phyloP scores from a whole-genome alignment of 2,888 invertebrate species.

The Spodoptera exigua region DNA sequence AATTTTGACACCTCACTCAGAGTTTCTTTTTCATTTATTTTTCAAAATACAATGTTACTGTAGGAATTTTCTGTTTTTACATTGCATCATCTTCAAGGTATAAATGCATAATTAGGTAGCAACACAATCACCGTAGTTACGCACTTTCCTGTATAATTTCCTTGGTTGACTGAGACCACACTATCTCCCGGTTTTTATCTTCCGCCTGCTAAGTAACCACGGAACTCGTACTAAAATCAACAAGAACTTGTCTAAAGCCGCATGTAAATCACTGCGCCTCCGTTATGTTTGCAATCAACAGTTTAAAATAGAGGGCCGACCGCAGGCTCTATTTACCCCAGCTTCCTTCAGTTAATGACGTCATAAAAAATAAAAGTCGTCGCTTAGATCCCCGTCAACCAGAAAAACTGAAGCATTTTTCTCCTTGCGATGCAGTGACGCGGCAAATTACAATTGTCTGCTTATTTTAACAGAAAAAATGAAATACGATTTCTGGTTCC shows the following conservation, averaged over 20 bases:
- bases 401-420: slow-evolving; percentile 75
- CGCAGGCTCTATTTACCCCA: slow-evolving; percentile 80
- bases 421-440: slow-evolving; percentile 72
- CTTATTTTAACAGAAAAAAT: slow-evolving; percentile 57
- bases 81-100: background rate
- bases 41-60: too few species aligned
- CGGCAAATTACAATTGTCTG: slow-evolving; percentile 80
- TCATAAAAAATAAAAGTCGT: slow-evolving; percentile 85
- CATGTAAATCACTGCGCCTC: slow-evolving; percentile 60
- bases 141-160: slow-evolving; percentile 30
- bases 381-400: slow-evolving; percentile 71
- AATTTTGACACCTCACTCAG: slow-evolving; percentile 34
- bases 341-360: slow-evolving; percentile 85
- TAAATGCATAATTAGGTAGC: slow-evolving; percentile 1
- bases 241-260: slow-evolving; percentile 52
- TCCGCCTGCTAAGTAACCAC: slow-evolving; percentile 46
- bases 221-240: slow-evolving; percentile 52
- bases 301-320: slow-evolving; percentile 74
- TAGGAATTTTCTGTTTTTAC: background rate
- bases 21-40: slow-evolving; percentile 6
- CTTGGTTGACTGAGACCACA: slow-evolving; percentile 38
- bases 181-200: slow-evolving; percentile 39
- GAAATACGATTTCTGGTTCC: slow-evolving; percentile 41
- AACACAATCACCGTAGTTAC: slow-evolving; percentile 10
- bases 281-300: slow-evolving; percentile 74